Percentiles rank a stretch among this genome's conserved stretches.
Evolutionary conservation across 30 jellyfish, hydroid and myxozoan species (phyloP).

Genomic region (Hydractinia symbiolongicarpus): DNA sequence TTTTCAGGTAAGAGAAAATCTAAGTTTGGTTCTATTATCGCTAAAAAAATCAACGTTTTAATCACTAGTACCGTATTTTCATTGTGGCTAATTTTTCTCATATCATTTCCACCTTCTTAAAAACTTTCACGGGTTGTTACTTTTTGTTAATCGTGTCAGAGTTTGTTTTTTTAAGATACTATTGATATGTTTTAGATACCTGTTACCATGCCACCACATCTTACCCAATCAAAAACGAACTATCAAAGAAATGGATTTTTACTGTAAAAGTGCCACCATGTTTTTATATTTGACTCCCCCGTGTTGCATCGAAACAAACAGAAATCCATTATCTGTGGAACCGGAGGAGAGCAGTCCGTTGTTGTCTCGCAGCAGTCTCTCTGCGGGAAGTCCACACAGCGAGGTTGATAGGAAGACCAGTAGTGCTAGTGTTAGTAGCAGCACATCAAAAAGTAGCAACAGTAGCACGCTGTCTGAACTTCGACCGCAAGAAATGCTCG

Average conservation of each 20-base stretch:
- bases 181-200: slow-evolving; percentile 40
- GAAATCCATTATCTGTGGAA: neutral
- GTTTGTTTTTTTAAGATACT: neutral
- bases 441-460: neutral
- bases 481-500: slow-evolving; percentile 14
- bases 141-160: no score
- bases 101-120: no score
- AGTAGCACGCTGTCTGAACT: neutral
- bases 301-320: slow-evolving; percentile 62
- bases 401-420: neutral
- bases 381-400: neutral
- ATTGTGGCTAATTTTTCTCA: no score
- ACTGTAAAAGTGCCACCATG: slow-evolving; percentile 97
- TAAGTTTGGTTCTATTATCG: neutral
- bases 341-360: slow-evolving; percentile 20
- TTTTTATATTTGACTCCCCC: slow-evolving; percentile 82
- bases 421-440: slow-evolving; percentile 24
- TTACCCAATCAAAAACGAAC: slow-evolving; percentile 91
- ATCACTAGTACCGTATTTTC: slow-evolving; percentile 17
- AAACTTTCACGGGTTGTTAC: no score
- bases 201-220: slow-evolving; percentile 85
- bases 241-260: slow-evolving; percentile 84
- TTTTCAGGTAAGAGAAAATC: slow-evolving; percentile 37
- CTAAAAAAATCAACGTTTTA: neutral
- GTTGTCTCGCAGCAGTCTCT: slow-evolving; percentile 2